Percentiles rank a stretch among this genome's conserved stretches.
Conservation (phyloP, 35 echinoderm and acorn worm genomes). For the Ptychodera flava region DNA sequence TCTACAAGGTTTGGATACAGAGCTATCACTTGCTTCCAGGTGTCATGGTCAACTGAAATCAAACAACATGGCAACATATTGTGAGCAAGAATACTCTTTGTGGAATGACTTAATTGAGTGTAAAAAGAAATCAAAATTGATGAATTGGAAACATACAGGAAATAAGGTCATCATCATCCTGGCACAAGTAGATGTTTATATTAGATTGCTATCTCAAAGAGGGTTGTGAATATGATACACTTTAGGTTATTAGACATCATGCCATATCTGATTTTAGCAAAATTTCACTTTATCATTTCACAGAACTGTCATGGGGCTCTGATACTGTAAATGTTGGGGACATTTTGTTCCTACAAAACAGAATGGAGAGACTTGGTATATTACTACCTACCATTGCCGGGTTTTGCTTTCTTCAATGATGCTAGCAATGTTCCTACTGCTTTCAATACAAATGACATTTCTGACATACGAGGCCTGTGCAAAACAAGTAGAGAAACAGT, state of each 20-base stretch:
- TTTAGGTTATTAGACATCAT: neutral
- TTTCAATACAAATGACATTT: conserved; percentile 97
- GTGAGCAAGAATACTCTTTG: neutral
- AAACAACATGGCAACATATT: conserved; percentile 5
- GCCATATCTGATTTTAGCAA: neutral
- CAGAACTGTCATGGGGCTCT: neutral
- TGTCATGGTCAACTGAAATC: conserved; percentile 67
- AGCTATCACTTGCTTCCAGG: conserved; percentile 91
- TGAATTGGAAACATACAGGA: no score
- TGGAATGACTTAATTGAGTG: neutral
- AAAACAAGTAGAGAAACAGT: no score
- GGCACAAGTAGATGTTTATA: no score
- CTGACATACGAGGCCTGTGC: conserved; percentile 81
- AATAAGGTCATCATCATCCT: no score
- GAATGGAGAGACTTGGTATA: neutral
- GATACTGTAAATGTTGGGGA: neutral
- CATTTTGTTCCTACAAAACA: neutral
- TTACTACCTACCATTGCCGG: conserved; percentile 70
- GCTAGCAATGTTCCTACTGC: conserved; percentile 88
- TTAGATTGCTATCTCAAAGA: no score
- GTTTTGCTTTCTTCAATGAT: conserved; percentile 77
- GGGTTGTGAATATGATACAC: no score
- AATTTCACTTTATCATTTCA: neutral
- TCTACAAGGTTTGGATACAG: conserved; percentile 90
- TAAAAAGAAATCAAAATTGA: neutral